Conservation (phyloP, 2,113 vertebrate species). For the Silurus meridionalis region DNA sequence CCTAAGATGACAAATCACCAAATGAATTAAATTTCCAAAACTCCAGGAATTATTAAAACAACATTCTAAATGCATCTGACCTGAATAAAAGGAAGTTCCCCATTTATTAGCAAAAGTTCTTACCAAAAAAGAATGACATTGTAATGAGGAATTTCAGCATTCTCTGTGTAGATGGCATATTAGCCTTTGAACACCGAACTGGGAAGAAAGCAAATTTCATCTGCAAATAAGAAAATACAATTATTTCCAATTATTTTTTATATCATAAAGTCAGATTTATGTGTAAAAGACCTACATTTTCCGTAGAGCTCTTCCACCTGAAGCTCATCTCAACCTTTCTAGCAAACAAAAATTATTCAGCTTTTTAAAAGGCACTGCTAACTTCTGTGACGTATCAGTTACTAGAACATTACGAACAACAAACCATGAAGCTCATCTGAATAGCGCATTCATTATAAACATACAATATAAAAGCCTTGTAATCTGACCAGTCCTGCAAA, state of each 20-base stretch:
- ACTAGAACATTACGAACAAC: not conserved
- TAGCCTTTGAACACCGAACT: not conserved
- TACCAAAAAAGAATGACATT: not conserved
- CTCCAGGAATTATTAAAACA: not conserved
- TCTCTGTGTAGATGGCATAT: not conserved
- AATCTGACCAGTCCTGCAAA: not conserved
- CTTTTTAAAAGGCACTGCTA: conserved; percentile 14
- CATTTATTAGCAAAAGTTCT: conserved; percentile 6
- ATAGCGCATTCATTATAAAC: conserved; percentile 1
- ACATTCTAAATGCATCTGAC: not conserved
- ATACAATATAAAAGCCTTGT: conserved; percentile 7
- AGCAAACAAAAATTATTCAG: not conserved
- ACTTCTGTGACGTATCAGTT: not conserved
- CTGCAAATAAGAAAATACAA: conserved; percentile 6
- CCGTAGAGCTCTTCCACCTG: not conserved
- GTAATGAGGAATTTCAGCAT: conserved; percentile 6
- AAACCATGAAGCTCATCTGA: not conserved
- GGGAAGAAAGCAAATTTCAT: not conserved
- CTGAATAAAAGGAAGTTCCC: not conserved
- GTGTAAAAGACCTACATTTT: not conserved
- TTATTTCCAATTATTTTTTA: not conserved
- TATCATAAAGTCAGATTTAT: not conserved
- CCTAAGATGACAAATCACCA: not conserved
- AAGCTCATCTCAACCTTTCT: not conserved
- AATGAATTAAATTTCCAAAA: not conserved